Evolutionary conservation across 2,888 invertebrate genomes (phyloP).

Genomic region (Cantharis rufa): DNA sequence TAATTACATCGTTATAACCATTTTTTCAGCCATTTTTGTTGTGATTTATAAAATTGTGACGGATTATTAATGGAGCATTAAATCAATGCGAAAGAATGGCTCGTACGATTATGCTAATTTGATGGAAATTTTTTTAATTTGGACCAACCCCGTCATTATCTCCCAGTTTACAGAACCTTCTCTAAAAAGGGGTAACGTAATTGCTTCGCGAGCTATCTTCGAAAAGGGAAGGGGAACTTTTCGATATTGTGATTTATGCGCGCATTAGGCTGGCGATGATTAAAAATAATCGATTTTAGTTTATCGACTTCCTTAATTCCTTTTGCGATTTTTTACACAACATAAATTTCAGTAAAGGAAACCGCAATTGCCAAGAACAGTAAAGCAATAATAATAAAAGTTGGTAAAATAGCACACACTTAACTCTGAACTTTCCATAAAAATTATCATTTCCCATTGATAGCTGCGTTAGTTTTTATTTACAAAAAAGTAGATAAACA

Average conservation of each 20-base stretch:
- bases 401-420: not conserved
- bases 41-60: not conserved
- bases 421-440: not conserved
- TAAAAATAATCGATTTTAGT: not conserved
- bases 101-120: not conserved
- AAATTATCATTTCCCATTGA: not conserved
- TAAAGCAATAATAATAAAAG: not conserved
- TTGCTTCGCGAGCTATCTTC: not conserved
- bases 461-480: not conserved
- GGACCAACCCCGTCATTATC: not conserved
- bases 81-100: not conserved
- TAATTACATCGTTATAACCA: not conserved
- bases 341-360: not conserved
- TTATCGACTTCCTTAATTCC: not conserved
- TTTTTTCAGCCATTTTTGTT: not conserved
- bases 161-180: not conserved
- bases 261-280: not conserved
- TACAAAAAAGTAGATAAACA: conserved; percentile 1
- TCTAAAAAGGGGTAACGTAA: not conserved
- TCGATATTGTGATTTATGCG: not conserved
- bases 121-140: not conserved
- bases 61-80: not conserved
- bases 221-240: not conserved
- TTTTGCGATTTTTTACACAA: not conserved
- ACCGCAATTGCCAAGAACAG: not conserved